These are phyloP conservation scores for Copidosoma floridanum DNA, from an alignment of 1,140 invertebrate species.

Conservation along the genomic window DNA sequence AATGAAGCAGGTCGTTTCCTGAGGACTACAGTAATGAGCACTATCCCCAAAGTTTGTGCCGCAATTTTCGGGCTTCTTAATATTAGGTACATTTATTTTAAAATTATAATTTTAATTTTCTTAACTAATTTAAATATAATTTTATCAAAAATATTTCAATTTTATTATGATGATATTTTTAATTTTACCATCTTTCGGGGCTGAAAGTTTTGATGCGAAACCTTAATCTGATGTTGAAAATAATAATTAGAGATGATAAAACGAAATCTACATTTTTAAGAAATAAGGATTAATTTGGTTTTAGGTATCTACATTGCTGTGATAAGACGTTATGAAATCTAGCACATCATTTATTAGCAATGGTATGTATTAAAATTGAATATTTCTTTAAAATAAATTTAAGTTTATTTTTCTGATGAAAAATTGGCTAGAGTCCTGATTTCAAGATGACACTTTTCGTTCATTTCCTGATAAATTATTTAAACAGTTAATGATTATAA, in stretches of 20 bases:
- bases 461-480: constrained; percentile 33
- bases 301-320: too few relatives aligned
- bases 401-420: constrained; percentile 45
- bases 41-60: too few relatives aligned
- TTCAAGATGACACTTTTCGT: constrained; percentile 47
- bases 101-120: too few relatives aligned
- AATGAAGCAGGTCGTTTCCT: too few relatives aligned
- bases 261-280: not conserved
- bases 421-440: constrained; percentile 54
- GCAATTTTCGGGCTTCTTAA: too few relatives aligned
- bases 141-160: constrained; percentile 1
- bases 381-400: too few relatives aligned
- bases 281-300: too few relatives aligned
- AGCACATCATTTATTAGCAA: not conserved
- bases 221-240: constrained; percentile 22
- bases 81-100: too few relatives aligned
- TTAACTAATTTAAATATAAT: not conserved
- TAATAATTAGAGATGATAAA: not conserved
- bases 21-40: too few relatives aligned
- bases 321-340: too few relatives aligned
- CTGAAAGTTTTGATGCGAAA: constrained; percentile 42
- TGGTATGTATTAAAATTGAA: not conserved
- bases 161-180: constrained; percentile 21
- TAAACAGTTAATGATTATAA: not conserved
- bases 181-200: constrained; percentile 42